A percentile compares a stretch with the other conserved stretches of the same genome.
Conservation (phyloP, 2,888 invertebrate species). For the Ceramica pisi region DNA sequence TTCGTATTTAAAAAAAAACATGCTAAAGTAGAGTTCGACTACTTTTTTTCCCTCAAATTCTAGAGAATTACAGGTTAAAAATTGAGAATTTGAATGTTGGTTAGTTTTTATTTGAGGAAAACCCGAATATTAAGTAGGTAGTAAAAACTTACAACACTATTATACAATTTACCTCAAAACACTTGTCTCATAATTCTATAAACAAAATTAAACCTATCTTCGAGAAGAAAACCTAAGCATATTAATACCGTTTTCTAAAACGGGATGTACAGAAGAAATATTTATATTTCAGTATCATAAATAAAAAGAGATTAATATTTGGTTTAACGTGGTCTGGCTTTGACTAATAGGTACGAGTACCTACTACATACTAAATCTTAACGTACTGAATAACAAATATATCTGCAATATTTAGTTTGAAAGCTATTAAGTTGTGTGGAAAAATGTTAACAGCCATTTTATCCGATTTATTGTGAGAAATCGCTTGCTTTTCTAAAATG, state of each 20-base stretch:
- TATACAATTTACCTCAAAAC: too few relatives aligned
- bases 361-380: constrained; percentile 11
- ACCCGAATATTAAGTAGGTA: too few relatives aligned
- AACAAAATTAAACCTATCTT: background rate
- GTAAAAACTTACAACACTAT: too few relatives aligned
- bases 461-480: background rate
- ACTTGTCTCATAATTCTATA: background rate
- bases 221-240: background rate
- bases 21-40: too few relatives aligned
- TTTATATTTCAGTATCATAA: constrained; percentile 54
- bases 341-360: constrained; percentile 52
- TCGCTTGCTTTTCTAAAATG: background rate
- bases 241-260: constrained; percentile 19
- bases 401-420: background rate
- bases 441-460: background rate
- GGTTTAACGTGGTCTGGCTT: constrained; percentile 50
- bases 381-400: constrained; percentile 26
- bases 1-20: too few relatives aligned
- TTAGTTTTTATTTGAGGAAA: too few relatives aligned
- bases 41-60: too few relatives aligned
- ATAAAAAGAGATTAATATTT: constrained; percentile 61
- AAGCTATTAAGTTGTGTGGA: constrained; percentile 12
- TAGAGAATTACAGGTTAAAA: too few relatives aligned
- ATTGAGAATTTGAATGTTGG: too few relatives aligned
- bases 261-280: constrained; percentile 51